Conservation (phyloP, 1,140 invertebrate species). For the Ostrea denselamellosa region DNA sequence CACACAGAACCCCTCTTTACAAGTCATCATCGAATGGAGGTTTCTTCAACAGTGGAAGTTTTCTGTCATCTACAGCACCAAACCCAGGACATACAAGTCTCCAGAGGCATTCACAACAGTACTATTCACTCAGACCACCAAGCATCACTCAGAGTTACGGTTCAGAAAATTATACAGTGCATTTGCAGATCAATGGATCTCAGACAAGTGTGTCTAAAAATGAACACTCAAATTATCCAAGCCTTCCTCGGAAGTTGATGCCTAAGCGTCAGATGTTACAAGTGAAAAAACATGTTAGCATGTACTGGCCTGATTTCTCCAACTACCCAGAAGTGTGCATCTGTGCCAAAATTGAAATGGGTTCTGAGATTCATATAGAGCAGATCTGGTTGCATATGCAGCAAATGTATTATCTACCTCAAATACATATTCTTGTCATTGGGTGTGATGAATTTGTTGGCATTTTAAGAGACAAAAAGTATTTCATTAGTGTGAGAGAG, state of each 20-base stretch:
- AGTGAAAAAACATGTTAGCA: constrained; percentile 47
- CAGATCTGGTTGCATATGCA: constrained; percentile 54
- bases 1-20: background rate
- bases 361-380: constrained; percentile 45
- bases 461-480: constrained; percentile 40
- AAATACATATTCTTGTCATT: constrained; percentile 48
- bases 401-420: constrained; percentile 55
- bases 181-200: background rate
- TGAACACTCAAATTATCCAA: background rate
- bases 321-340: constrained; percentile 45
- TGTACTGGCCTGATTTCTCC: constrained; percentile 47
- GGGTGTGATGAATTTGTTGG: constrained; percentile 47
- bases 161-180: background rate
- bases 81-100: background rate
- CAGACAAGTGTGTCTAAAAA: background rate
- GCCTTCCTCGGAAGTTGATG: background rate
- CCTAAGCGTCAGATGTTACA: constrained; percentile 1
- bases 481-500: constrained; percentile 48
- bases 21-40: background rate
- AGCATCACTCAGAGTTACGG: background rate
- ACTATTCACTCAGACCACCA: background rate
- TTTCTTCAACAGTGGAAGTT: background rate
- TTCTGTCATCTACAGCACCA: background rate
- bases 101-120: background rate
- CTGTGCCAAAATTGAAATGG: constrained; percentile 37